phyloP scores from a whole-genome alignment of 2,888 invertebrate genomes.

The Malachius bipustulatus region DNA sequence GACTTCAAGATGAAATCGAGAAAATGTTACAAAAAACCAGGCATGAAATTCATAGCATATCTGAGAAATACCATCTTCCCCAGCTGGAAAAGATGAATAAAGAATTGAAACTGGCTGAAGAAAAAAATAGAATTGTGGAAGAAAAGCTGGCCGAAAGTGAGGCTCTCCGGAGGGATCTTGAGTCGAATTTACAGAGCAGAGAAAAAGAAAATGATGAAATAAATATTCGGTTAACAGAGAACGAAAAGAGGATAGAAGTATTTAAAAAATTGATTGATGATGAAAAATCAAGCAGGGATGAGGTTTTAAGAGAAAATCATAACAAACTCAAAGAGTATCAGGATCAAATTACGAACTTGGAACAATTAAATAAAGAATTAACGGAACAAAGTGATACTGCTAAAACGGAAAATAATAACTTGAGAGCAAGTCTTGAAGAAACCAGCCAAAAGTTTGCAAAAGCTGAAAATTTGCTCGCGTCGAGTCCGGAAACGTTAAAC shows the following conservation, averaged over 20 bases:
- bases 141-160: conserved; percentile 19
- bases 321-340: conserved; percentile 16
- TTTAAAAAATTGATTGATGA: conserved; percentile 14
- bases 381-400: conserved; percentile 7
- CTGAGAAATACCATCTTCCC: conserved; percentile 27
- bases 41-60: conserved; percentile 27
- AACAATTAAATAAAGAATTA: conserved; percentile 16
- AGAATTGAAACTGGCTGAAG: conserved; percentile 24
- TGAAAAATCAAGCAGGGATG: conserved; percentile 20
- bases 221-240: conserved; percentile 15
- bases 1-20: conserved; percentile 27
- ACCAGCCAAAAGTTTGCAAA: background rate
- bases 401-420: conserved; percentile 10
- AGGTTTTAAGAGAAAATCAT: conserved; percentile 17
- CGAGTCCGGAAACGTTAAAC: background rate
- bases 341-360: conserved; percentile 17
- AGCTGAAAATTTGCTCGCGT: background rate
- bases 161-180: conserved; percentile 12
- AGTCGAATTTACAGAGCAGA: no score
- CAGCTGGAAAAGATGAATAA: conserved; percentile 27
- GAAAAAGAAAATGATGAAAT: conserved; percentile 8
- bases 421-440: background rate
- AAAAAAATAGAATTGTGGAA: conserved; percentile 21
- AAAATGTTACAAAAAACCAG: conserved; percentile 27
- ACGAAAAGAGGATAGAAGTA: conserved; percentile 4